A percentile compares a stretch with the other conserved stretches of the same genome.
Conservation (phyloP, 2,113 vertebrate species). For the Crotalus helleri region DNA sequence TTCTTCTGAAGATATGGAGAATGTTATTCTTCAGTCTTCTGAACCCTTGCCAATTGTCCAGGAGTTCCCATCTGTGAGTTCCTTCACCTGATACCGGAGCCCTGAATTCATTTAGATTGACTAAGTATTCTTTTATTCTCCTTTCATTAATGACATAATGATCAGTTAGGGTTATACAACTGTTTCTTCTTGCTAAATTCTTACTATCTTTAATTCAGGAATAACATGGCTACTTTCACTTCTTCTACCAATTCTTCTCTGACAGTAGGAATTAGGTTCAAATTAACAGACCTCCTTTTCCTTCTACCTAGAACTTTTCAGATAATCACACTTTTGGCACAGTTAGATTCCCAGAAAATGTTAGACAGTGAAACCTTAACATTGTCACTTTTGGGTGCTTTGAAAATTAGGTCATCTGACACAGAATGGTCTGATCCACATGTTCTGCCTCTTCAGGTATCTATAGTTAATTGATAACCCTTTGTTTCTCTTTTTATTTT, state of each 20-base stretch:
- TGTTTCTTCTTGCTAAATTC: not conserved
- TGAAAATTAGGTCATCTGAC: not conserved
- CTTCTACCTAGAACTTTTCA: not conserved
- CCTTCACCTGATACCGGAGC: not conserved
- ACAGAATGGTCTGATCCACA: not conserved
- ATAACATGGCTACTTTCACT: not conserved
- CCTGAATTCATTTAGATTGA: not conserved
- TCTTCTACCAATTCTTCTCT: not conserved
- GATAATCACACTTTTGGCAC: not conserved
- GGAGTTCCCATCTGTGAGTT: not conserved
- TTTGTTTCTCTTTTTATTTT: not conserved
- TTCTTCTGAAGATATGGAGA: not conserved
- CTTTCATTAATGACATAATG: not conserved
- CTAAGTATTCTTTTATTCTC: not conserved
- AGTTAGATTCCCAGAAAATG: not conserved
- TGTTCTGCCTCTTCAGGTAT: not conserved
- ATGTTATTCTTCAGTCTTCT: not conserved
- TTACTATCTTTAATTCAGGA: not conserved
- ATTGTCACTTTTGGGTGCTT: not conserved
- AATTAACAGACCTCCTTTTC: not conserved
- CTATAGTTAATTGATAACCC: not conserved
- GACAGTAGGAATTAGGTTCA: not conserved
- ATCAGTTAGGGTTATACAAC: not conserved
- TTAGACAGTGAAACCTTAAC: not conserved
- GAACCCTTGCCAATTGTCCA: not conserved